Evolutionary conservation across 2,113 vertebrate genomes (phyloP), one percentile per base, ranked within the genome.

Genomic region (Sceloporus tristichus): DNA sequence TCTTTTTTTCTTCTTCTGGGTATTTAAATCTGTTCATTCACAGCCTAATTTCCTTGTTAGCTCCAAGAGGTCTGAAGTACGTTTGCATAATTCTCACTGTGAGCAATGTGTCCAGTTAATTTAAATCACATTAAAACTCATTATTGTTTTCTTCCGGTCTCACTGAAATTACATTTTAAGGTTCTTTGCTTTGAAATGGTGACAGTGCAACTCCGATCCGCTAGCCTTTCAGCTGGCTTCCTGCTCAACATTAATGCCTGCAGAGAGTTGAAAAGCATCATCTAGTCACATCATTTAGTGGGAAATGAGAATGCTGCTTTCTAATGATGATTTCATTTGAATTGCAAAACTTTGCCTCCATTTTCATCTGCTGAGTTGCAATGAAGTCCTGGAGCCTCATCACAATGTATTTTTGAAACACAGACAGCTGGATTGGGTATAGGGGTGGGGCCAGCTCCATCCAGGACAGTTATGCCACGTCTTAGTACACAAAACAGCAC

Each of bases 51-150:
- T 93, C 86, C 84, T 89, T 90, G 11, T 87, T 87, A 88, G 29
- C 73, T 92, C 76, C 66, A 90, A 90, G 86, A 79, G 14, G 0
- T 85, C 56, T 93, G 92, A 70, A 87, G 62, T 21, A 25, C 74
- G 56, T 88, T 91, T 92, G 56, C 89, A 73, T 87, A 92, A 91
- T 88, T 92, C 81, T 90, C 54, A 91, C 65, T 83, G 74, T 70
- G 86, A 93, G 65, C 75, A 62, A 34, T 90, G 83, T 75, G 79
- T 94, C 87, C 88, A 85, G 85, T 92, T 95, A 90, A 93, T 95
- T 96, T 95, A 94, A 94, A 89, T 92, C 85, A 91, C 66, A 85
- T 66, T 92, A 82, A 75, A 89, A 23, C 83, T 79, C 34, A 42
- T 93, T 89, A 93, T 73, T 82, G 27, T 89, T 96, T 94, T 92